A percentile compares a stretch with the other conserved stretches of the same genome.
Evolutionary conservation across 2,113 vertebrate species (phyloP).

Genomic region (Melanostigma gelatinosum): DNA sequence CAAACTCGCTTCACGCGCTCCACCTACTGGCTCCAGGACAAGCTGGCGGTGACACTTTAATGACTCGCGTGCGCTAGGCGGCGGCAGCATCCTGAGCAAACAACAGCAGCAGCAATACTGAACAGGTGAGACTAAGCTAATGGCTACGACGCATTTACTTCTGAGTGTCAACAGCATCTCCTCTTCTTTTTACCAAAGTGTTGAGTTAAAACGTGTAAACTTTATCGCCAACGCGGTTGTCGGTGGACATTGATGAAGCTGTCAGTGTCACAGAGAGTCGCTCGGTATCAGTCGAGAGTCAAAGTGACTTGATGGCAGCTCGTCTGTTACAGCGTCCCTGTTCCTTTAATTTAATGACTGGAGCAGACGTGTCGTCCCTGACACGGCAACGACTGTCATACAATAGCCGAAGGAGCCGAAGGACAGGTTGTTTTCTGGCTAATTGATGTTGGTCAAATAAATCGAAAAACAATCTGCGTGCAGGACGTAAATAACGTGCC

Average conservation of each 20-base stretch:
- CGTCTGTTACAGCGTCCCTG: background rate
- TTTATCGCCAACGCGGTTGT: constrained; percentile 14
- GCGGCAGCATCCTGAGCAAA: constrained; percentile 56
- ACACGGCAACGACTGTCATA: background rate
- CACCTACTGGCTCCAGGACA: constrained; percentile 66
- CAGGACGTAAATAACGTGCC: background rate
- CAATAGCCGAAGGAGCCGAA: constrained; percentile 17
- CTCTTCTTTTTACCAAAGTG: background rate
- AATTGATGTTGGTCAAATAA: background rate
- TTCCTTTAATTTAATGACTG: background rate
- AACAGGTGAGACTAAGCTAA: constrained; percentile 75
- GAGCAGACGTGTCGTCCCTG: constrained; percentile 11
- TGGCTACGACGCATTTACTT: background rate
- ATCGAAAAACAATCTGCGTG: background rate
- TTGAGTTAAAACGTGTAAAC: constrained; percentile 3
- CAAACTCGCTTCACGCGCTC: constrained; percentile 71
- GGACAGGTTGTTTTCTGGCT: constrained; percentile 32
- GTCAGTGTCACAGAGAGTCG: constrained; percentile 28
- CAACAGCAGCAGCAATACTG: constrained; percentile 27
- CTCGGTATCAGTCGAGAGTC: constrained; percentile 2
- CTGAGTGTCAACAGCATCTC: too few relatives aligned
- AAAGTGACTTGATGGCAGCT: background rate
- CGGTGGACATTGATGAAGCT: constrained; percentile 14
- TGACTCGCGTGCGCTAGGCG: constrained; percentile 46
- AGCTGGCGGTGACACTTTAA: constrained; percentile 14